A percentile compares a stretch with the other conserved stretches of the same genome.
Evolutionary conservation across 2,888 invertebrate species (phyloP).

Genomic region (Habroteleia sp.): DNA sequence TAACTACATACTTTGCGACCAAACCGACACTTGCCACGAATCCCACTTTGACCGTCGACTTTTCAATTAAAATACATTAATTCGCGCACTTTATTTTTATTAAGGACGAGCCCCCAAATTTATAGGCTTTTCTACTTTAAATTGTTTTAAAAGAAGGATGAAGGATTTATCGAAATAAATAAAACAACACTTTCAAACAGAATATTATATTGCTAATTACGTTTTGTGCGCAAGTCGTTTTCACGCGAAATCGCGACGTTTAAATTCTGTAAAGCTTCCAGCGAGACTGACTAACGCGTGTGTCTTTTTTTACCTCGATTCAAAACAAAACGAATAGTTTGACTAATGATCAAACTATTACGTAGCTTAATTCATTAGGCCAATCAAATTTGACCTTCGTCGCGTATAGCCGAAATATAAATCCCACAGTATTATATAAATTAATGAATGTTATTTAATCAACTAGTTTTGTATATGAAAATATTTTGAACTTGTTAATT

Average conservation of each 20-base stretch:
- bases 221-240: not conserved
- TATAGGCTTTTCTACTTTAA: slow-evolving; percentile 1
- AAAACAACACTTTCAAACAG: not conserved
- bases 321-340: not conserved
- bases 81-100: slow-evolving; percentile 6
- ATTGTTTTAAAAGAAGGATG: not conserved
- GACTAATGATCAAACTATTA: not conserved
- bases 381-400: not conserved
- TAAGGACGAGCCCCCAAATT: slow-evolving; percentile 5
- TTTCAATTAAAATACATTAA: not conserved
- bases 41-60: not conserved
- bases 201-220: not conserved
- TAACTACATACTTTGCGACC: not conserved
- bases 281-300: not conserved
- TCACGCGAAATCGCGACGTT: not conserved
- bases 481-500: no score
- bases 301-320: not conserved
- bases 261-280: not conserved
- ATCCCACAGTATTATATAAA: no score
- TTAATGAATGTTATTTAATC: no score
- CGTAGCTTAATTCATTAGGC: not conserved
- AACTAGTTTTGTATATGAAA: no score
- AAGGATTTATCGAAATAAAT: not conserved
- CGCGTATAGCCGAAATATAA: not conserved
- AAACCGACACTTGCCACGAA: not conserved